These are phyloP conservation scores for Choloepus didactylus DNA, from an alignment of 2,797 vertebrate species.

Conservation along the genomic window DNA sequence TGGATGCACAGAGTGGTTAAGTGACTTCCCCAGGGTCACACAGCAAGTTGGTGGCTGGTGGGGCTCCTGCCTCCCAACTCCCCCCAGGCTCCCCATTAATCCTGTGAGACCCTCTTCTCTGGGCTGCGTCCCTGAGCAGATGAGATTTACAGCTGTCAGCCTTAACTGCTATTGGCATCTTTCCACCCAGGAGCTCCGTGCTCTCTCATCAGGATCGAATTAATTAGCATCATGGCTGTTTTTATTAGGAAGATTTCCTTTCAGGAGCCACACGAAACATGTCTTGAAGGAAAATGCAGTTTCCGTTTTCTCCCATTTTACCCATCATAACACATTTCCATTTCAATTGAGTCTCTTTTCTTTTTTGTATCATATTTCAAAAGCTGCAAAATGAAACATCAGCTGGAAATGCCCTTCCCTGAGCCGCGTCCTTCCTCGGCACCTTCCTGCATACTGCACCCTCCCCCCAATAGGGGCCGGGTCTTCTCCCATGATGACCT, in stretches of 20 bases:
- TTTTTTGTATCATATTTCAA: neutral
- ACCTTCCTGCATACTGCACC: too few species aligned
- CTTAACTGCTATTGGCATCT: neutral
- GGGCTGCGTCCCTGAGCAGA: rapidly evolving
- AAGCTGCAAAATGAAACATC: neutral
- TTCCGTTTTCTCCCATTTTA: conserved; percentile 6
- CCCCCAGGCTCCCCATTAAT: neutral
- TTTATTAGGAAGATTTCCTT: conserved; percentile 55
- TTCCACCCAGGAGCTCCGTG: rapidly evolving
- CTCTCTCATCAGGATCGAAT: neutral
- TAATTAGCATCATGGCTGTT: neutral
- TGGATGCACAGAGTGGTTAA: neutral
- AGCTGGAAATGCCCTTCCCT: neutral
- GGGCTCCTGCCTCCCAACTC: neutral
- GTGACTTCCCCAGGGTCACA: neutral
- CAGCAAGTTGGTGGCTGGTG: neutral
- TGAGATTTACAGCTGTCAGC: rapidly evolving
- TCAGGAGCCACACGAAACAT: conserved; percentile 36
- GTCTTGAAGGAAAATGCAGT: conserved; percentile 26
- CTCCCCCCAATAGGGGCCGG: too few species aligned
- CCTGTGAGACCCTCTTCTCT: neutral
- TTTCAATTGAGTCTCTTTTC: neutral
- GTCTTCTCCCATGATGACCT: too few species aligned
- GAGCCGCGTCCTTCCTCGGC: too few species aligned
- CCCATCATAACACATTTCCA: neutral